Evolutionary conservation across 2,797 vertebrate genomes (phyloP).

Genomic region (Sciurus vulgaris): DNA sequence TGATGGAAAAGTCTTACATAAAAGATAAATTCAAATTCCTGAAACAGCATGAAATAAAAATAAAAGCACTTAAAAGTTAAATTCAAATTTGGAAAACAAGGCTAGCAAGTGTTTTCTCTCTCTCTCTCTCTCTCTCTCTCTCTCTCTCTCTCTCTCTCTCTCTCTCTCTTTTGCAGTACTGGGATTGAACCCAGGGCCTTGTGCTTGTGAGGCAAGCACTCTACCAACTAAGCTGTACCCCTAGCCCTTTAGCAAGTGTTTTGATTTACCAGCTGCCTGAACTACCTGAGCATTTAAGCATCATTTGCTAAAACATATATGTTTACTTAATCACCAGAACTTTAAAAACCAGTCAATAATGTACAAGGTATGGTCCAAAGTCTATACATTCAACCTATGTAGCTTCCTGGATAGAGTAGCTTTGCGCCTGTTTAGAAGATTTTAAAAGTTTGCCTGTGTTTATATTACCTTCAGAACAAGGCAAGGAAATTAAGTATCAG

Average conservation of each 20-base stretch:
- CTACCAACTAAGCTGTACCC: too few relatives aligned
- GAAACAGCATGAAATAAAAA: constrained; percentile 22
- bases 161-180: too few relatives aligned
- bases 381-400: background rate
- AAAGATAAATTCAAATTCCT: constrained; percentile 51
- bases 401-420: background rate
- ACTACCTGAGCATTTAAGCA: background rate
- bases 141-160: too few relatives aligned
- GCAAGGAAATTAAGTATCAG: background rate
- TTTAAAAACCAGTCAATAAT: constrained; percentile 19
- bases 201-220: too few relatives aligned
- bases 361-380: background rate
- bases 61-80: constrained; percentile 55
- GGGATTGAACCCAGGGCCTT: too few relatives aligned
- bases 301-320: background rate
- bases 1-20: constrained; percentile 36
- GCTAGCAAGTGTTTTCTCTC: background rate
- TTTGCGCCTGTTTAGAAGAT: constrained; percentile 38
- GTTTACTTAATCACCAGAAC: background rate
- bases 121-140: too few relatives aligned
- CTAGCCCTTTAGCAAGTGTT: background rate
- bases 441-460: background rate
- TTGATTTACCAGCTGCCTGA: background rate
- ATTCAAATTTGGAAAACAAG: constrained; percentile 47
- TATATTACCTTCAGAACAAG: background rate